Conservation (phyloP, 2,797 vertebrate genomes). For the Fundulus diaphanus region DNA sequence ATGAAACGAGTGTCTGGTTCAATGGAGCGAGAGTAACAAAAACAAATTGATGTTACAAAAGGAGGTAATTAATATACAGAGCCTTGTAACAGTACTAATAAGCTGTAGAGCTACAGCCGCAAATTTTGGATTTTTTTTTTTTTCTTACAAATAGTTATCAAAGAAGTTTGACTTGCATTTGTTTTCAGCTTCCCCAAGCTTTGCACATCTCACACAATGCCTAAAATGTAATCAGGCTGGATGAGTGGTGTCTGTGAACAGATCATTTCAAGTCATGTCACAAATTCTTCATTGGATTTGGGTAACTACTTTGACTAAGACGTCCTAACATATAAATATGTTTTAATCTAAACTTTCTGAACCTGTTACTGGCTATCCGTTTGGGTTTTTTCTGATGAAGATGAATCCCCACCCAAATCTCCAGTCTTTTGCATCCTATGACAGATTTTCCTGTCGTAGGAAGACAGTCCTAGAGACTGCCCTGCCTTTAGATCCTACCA, state of each 20-base stretch:
- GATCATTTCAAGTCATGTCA: neutral
- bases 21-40: slow-evolving; percentile 39
- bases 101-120: neutral
- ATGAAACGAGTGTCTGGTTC: slow-evolving; percentile 53
- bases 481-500: neutral
- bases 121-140: neutral
- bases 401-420: neutral
- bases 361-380: neutral
- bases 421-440: neutral
- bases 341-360: neutral
- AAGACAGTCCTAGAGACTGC: neutral
- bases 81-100: neutral
- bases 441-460: neutral
- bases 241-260: neutral
- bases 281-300: neutral
- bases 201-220: neutral
- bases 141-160: too few relatives aligned
- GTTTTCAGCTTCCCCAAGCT: neutral
- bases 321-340: neutral
- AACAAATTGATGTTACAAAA: slow-evolving; percentile 42
- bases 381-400: neutral
- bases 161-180: neutral
- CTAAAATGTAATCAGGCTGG: neutral
- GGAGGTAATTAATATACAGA: slow-evolving; percentile 39
- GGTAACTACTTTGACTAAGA: neutral